Evolutionary conservation across 2,797 vertebrate genomes (phyloP), one percentile per base, ranked within the genome.

Genomic region (Calcarius lapponicus): DNA sequence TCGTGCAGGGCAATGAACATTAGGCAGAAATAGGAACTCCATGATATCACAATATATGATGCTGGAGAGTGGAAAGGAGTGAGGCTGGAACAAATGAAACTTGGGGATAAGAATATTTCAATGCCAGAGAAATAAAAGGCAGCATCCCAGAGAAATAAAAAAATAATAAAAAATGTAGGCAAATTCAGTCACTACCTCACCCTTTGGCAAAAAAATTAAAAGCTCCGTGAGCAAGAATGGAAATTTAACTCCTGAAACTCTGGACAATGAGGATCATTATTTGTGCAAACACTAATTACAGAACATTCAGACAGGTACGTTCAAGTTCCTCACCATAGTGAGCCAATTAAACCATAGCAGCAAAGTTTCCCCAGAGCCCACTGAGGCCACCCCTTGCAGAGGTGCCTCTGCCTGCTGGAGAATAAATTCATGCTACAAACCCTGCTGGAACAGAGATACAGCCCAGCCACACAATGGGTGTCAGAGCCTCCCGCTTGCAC

Each of bases 381-480:
- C 3, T n/a, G 9, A 10, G 58, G 28, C 31, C 25, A 28, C 12
- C n/a, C 61, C 32, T 20, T 16, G 13, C 5, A 53, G 15, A 15
- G 60, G 4, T 4, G 15, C 4, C 43, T 4, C 74, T 34, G 40
- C 48, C 79, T 24, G 20, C 3, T 4, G 4, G 6, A 38, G 51
- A 6, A 1, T 4, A 4, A 74, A 42, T 7, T 36, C 29, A 1
- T 11, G 14, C 40, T 17, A 7, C 36, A 10, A 43, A 22, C 34
- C 3, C 7, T 7, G 13, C 17, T 29, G 45, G 25, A 48, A 32
- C 3, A 9, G 12, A 43, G 24, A 12, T 0, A 0, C 0, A 40
- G 2, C 11, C 34, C 28, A 0, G 0, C 4, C 13, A 65, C 3
- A 24, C 4, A 64, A 3, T 5, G 2, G 4, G 1, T 1, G 2